These are phyloP conservation scores for Diplolepis rosae DNA, from an alignment of 2,888 invertebrate species.

Conservation along the genomic window DNA sequence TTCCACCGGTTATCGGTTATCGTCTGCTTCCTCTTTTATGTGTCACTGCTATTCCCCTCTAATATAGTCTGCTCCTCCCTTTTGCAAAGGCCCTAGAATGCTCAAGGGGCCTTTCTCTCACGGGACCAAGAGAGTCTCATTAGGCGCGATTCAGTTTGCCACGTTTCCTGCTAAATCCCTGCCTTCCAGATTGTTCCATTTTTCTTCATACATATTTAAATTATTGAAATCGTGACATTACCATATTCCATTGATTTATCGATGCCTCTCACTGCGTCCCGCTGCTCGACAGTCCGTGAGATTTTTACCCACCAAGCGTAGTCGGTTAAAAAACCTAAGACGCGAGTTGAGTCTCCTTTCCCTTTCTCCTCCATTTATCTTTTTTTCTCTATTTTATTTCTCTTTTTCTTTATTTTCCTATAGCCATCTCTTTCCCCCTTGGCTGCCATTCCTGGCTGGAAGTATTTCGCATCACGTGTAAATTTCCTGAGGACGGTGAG, in stretches of 20 bases:
- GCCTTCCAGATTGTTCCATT: constrained; percentile 70
- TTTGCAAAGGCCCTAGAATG: not conserved
- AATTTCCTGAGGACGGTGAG: not conserved
- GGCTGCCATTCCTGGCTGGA: not conserved
- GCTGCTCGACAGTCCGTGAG: constrained; percentile 37
- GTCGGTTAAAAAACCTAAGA: constrained; percentile 41
- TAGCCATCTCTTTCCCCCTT: not conserved
- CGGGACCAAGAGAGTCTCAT: constrained; percentile 67
- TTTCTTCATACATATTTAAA: constrained; percentile 73
- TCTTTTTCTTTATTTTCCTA: not conserved
- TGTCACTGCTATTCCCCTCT: constrained; percentile 21
- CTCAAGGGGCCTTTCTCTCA: constrained; percentile 47
- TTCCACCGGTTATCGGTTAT: constrained; percentile 56
- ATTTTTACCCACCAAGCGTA: constrained; percentile 37
- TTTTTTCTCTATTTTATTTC: constrained; percentile 6
- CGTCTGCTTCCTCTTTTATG: constrained; percentile 34
- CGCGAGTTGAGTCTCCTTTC: constrained; percentile 36
- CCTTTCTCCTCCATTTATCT: not conserved
- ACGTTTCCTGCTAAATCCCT: constrained; percentile 64
- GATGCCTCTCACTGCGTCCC: constrained; percentile 60
- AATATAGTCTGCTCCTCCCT: not conserved
- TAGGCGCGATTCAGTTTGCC: constrained; percentile 70
- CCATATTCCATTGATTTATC: constrained; percentile 73
- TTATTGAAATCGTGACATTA: constrained; percentile 71
- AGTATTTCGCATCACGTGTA: not conserved